Evolutionary conservation across 2,888 invertebrate genomes (phyloP).

Genomic region (Nephrotoma flavescens): DNA sequence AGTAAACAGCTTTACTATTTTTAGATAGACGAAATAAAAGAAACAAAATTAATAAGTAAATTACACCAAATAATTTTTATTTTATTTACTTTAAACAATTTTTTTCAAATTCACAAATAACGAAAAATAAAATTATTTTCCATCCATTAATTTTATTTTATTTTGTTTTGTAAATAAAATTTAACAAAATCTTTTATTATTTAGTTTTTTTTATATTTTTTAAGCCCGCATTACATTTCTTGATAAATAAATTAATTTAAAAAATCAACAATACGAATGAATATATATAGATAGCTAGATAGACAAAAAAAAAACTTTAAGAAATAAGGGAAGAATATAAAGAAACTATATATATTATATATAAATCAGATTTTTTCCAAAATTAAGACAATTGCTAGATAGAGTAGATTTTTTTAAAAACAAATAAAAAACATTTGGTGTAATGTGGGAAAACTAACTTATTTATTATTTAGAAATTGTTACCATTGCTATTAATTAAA

Average conservation of each 20-base stretch:
- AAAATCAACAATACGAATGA: background rate
- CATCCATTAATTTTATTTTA: background rate
- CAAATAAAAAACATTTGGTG: background rate
- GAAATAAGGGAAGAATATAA: background rate
- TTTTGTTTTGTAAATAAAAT: background rate
- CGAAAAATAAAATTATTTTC: background rate
- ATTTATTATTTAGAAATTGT: background rate
- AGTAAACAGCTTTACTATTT: background rate
- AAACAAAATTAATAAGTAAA: background rate
- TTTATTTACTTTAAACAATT: background rate
- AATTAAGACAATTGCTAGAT: background rate
- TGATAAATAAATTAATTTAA: background rate
- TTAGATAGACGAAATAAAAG: constrained; percentile 1
- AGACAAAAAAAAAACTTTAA: background rate
- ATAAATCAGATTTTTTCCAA: background rate
- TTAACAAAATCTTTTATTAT: background rate
- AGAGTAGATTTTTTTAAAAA: constrained; percentile 2
- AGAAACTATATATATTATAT: background rate
- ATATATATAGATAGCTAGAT: background rate
- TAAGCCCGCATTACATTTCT: background rate
- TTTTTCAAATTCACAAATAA: background rate
- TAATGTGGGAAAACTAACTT: background rate
- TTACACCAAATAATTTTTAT: background rate
- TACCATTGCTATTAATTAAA: background rate
- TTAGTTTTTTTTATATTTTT: background rate